Base-by-base conservation (phyloP, 2,888 invertebrate species). In the Cordilura impudica region DNA sequence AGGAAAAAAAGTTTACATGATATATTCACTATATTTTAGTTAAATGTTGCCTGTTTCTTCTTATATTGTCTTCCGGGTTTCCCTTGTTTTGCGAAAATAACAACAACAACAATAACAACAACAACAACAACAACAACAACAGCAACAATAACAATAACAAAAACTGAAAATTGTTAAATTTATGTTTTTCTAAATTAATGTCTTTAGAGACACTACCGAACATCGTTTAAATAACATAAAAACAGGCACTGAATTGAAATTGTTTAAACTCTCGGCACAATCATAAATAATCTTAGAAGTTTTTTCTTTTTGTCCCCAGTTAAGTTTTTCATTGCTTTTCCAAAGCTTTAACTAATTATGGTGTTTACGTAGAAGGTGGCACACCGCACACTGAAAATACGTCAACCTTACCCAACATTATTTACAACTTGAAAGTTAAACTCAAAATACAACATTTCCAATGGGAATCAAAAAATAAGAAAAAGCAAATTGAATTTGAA, bases 321-420 rank as follows among this genome's bases (percentile, higher is more conserved):
- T n/a, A n/a, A 47, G n/a, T 47, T 56, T 69, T 49, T 61, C 23
- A 14, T 10, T 49, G 43, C 31, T n/a, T 49, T 43, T 56, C 35
- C 31, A 73, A 70, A 58, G 71, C 76, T 76, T 78, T 66, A 82
- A 79, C 82, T 82, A 83, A 83, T 83, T 83, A 76, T 74, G 66
- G 78, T 82, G 81, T 82, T 82, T 82, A 79, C 65, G 81, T 79
- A 72, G 5, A 73, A 51, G 67, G 61, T 76, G 65, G 51, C 53
- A 73, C 23, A 51, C 65, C 73, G n/a, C 63, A 67, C 60, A 63
- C 60, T 21, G 12, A n/a, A 8, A 26, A 65, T 43, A 54, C 31
- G 51, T 45, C 49, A 49, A 26, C 53, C 53, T 49, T 10, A 35
- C 45, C 19, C 26, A 10, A 19, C 8, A 10, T 47, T 72, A 26